Conservation (phyloP, 2,113 vertebrate genomes). For the Dryoscopus gambensis region DNA sequence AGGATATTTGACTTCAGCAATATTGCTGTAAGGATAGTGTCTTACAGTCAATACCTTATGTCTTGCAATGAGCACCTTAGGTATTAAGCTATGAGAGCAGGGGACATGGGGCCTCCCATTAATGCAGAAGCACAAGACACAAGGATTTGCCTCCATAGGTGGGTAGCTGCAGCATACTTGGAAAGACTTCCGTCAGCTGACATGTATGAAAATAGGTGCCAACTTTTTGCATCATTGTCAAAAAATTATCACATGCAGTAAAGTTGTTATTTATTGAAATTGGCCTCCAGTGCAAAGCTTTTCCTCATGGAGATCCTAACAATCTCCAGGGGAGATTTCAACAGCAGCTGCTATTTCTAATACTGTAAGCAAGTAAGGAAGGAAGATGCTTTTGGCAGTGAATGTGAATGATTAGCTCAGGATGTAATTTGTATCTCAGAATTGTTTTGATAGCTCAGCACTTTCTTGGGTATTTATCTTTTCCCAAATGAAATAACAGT, state of each 20-base stretch:
- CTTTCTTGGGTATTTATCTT: slow-evolving; percentile 57
- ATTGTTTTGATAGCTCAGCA: slow-evolving; percentile 62
- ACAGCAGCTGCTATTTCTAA: slow-evolving; percentile 58
- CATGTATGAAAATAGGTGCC: neutral
- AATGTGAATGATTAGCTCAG: slow-evolving; percentile 56
- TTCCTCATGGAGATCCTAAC: slow-evolving; percentile 10
- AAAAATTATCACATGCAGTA: neutral
- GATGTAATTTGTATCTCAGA: slow-evolving; percentile 61
- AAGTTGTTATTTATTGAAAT: neutral
- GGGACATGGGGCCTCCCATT: neutral
- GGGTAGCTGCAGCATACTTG: neutral
- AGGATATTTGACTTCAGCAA: neutral
- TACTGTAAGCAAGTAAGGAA: slow-evolving; percentile 43
- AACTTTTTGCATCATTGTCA: neutral
- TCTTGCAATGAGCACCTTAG: neutral
- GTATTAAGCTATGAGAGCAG: neutral
- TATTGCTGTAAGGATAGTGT: neutral
- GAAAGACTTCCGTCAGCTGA: neutral
- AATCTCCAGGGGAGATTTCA: slow-evolving; percentile 60
- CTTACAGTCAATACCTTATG: neutral
- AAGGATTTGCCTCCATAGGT: neutral
- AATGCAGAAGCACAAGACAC: neutral
- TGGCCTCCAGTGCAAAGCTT: neutral
- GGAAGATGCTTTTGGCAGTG: slow-evolving; percentile 53
- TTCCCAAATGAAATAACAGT: slow-evolving; percentile 43